These are phyloP conservation scores for Chaetops frenatus DNA, from an alignment of 2,113 vertebrate genomes.

Conservation along the genomic window DNA sequence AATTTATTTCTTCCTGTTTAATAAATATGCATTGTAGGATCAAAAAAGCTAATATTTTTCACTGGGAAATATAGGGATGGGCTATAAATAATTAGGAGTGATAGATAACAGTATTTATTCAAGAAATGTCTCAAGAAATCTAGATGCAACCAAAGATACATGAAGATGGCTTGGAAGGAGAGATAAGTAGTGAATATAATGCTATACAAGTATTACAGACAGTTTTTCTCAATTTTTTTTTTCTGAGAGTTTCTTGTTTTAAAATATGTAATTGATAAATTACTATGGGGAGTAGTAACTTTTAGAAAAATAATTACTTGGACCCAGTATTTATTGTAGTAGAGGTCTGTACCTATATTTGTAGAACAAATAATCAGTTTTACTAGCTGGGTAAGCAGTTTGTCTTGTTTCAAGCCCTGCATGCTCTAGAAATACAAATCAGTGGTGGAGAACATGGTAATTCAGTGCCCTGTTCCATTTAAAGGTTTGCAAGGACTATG, in stretches of 20 bases:
- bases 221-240: neutral
- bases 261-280: neutral
- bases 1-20: neutral
- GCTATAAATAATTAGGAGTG: neutral
- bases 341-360: neutral
- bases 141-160: neutral
- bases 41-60: neutral
- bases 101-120: neutral
- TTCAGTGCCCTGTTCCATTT: neutral
- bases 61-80: neutral
- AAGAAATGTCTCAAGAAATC: neutral
- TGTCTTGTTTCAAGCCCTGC: neutral
- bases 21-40: neutral
- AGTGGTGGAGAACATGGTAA: neutral
- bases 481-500: neutral
- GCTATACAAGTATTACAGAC: neutral
- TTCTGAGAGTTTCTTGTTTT: neutral
- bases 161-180: neutral
- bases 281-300: neutral
- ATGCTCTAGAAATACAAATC: neutral
- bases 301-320: neutral
- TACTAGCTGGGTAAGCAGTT: neutral
- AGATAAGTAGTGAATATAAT: neutral
- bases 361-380: neutral
- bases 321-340: neutral